Evolutionary conservation across 2,888 invertebrate species (phyloP), one percentile per base, ranked within the genome.

Genomic region (Lasioglossum marginatum): DNA sequence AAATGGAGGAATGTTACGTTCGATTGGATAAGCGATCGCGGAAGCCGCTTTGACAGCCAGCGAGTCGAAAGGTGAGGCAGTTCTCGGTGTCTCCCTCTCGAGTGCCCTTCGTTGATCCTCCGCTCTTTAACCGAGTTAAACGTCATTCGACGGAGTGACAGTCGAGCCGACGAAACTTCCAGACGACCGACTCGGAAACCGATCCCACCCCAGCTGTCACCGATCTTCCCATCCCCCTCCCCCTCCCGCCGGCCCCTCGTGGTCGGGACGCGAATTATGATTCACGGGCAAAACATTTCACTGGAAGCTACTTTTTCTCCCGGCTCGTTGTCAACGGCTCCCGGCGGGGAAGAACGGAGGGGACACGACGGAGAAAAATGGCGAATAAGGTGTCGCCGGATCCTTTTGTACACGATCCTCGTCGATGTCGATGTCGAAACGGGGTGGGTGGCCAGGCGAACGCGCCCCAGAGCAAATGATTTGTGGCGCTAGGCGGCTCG

Each of bases 231-330:
- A 6, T 75, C 14, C 34, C n/a, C 34, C 10, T 2, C 34, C 57
- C 68, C 63, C 70, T 34, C 73, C 52, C 60, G 63, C 12, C 60
- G 63, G 73, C 70, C 72, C n/a, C 19, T 45, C 60, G 78, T 57
- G 71, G 52, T 34, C 70, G 77, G 73, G 82, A 84, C 82, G 84
- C 71, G 85, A 86, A 89, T 91, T 91, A 89, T 91, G 89, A 90
- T 90, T 90, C 89, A 91, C 89, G 89, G 89, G 90, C 87, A 83
- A 90, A 90, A 88, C 85, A 91, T 89, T 86, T 90, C 82, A 60
- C 73, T 78, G 77, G 83, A 72, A 87, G 88, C 85, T 81, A 86
- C 88, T 90, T 90, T 90, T 90, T 90, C 90, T 85, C 79, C 82
- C 71, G 57, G 12, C n/a, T 43, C 63, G 68, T 71, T 79, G 87